Percentiles rank a stretch among this genome's conserved stretches.
phyloP scores from a whole-genome alignment of 2,113 vertebrate species.

The Charadrius vociferus region DNA sequence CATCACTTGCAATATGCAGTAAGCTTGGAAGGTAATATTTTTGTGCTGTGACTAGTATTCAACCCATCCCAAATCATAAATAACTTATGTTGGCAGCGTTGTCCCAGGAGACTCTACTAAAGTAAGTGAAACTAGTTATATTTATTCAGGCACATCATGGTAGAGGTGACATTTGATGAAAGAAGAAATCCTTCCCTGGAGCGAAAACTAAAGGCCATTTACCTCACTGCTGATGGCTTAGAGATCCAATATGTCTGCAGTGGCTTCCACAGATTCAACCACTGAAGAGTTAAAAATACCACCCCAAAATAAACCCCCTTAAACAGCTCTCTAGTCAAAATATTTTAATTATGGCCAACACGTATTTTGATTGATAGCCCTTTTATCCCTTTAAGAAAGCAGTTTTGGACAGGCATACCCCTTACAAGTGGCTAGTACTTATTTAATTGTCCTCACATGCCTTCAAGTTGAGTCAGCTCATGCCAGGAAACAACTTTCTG shows the following conservation, averaged over 20 bases:
- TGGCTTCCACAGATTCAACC: background rate
- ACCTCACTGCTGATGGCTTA: background rate
- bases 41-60: background rate
- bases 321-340: background rate
- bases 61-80: background rate
- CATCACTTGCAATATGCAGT: background rate
- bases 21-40: background rate
- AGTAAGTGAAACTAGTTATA: background rate
- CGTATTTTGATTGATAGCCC: background rate
- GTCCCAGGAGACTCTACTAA: background rate
- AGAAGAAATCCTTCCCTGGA: background rate
- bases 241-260: background rate
- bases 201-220: constrained; percentile 18
- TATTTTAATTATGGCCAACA: background rate
- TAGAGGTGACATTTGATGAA: constrained; percentile 11
- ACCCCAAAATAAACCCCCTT: background rate
- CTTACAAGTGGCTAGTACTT: background rate
- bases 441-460: background rate
- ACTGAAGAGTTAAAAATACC: background rate
- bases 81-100: background rate
- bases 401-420: background rate
- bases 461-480: background rate
- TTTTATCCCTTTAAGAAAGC: constrained; percentile 2
- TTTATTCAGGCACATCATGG: background rate
- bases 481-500: background rate